Conservation (phyloP, 1,140 invertebrate species). For the Hetaerina americana region DNA sequence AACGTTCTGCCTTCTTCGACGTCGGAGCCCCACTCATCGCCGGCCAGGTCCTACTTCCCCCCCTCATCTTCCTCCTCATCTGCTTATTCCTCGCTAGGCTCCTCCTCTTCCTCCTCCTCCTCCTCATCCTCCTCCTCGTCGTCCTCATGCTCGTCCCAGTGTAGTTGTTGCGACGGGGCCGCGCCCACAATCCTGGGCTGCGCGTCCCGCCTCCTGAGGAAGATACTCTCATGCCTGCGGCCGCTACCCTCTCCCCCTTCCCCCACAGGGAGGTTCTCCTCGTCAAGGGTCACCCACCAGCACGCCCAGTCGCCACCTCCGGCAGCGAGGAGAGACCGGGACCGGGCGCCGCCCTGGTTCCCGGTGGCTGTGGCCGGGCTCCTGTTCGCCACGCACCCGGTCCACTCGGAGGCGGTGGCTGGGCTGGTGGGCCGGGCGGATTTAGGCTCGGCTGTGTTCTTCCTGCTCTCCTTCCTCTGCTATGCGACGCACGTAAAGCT, state of each 20-base stretch:
- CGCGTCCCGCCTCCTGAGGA: background rate
- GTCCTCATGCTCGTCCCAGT: slow-evolving; percentile 36
- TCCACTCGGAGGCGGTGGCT: slow-evolving; percentile 92
- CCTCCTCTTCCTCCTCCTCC: slow-evolving; percentile 22
- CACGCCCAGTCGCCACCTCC: background rate
- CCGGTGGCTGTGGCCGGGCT: slow-evolving; percentile 60
- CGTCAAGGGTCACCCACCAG: background rate
- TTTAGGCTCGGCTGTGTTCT: slow-evolving; percentile 81
- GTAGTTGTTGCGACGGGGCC: slow-evolving; percentile 13
- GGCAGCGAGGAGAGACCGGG: background rate
- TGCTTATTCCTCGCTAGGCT: background rate
- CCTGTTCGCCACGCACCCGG: slow-evolving; percentile 87
- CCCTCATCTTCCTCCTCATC: background rate
- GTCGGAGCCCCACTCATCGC: no score
- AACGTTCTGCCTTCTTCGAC: background rate
- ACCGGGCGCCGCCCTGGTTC: background rate
- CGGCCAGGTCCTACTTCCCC: background rate
- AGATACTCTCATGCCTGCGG: background rate
- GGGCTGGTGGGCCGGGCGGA: slow-evolving; percentile 94
- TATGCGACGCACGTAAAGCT: slow-evolving; percentile 45
- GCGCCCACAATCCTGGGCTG: background rate
- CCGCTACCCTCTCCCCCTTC: background rate
- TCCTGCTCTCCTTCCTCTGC: slow-evolving; percentile 69
- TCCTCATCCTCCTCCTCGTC: slow-evolving; percentile 7
- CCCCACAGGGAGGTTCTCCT: slow-evolving; percentile 37